phyloP scores from a whole-genome alignment of 2,797 vertebrate genomes.

The Acestrorhynchus altus region DNA sequence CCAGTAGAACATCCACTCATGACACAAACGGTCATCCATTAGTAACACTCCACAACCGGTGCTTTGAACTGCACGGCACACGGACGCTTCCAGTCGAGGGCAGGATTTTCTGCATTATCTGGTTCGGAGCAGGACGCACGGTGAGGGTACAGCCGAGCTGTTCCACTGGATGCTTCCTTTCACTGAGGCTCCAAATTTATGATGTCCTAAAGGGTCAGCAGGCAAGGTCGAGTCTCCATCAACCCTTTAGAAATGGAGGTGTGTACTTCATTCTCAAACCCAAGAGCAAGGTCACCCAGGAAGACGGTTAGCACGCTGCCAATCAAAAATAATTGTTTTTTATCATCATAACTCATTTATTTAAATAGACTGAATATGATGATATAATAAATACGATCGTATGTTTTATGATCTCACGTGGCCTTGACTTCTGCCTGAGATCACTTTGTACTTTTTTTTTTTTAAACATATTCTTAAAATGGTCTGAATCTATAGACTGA shows the following conservation, averaged over 20 bases:
- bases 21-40: conserved; percentile 7
- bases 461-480: too few species aligned
- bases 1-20: background rate
- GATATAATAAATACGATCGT: too few species aligned
- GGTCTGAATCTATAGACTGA: too few species aligned
- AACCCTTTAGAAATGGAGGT: background rate
- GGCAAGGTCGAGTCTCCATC: background rate
- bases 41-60: background rate
- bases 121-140: background rate
- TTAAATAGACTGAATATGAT: too few species aligned
- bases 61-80: background rate
- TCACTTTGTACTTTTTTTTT: too few species aligned
- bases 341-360: too few species aligned
- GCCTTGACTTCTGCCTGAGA: too few species aligned
- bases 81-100: background rate
- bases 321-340: too few species aligned
- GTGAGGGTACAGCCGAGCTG: background rate
- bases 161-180: background rate
- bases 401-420: too few species aligned
- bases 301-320: too few species aligned
- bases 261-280: background rate
- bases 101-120: conserved; percentile 17
- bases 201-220: background rate
- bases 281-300: background rate
- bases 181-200: background rate